phyloP scores from a whole-genome alignment of 1,140 invertebrate species.

The Drosophila eugracilis region DNA sequence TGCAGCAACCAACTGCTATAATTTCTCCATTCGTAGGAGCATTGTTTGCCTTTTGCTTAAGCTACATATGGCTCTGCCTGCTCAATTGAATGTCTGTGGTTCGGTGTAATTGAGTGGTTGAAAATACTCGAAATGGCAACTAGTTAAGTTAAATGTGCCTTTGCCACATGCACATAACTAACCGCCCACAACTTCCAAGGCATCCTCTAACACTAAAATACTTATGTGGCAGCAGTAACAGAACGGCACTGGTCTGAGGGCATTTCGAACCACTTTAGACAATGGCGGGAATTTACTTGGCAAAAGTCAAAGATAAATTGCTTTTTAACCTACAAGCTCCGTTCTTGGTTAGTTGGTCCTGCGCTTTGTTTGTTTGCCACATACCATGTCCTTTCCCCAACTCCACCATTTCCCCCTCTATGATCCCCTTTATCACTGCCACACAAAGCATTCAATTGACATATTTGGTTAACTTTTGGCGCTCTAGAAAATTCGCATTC shows the following conservation, averaged over 20 bases:
- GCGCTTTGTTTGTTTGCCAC: conserved; percentile 65
- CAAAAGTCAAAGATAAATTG: conserved; percentile 81
- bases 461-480: conserved; percentile 80
- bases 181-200: conserved; percentile 22
- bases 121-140: conserved; percentile 62
- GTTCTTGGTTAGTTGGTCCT: conserved; percentile 64
- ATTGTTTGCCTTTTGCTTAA: conserved; percentile 71
- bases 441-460: conserved; percentile 71
- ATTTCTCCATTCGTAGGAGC: conserved; percentile 22
- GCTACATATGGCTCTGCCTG: conserved; percentile 48
- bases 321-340: conserved; percentile 77
- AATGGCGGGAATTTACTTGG: conserved; percentile 75
- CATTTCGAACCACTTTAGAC: conserved; percentile 72
- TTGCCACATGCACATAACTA: conserved; percentile 37
- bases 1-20: conserved; percentile 16
- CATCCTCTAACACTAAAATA: conserved; percentile 15
- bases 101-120: conserved; percentile 75
- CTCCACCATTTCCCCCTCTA: background rate
- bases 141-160: conserved; percentile 59
- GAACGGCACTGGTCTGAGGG: conserved; percentile 1
- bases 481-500: conserved; percentile 59
- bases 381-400: conserved; percentile 22
- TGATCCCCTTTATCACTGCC: conserved; percentile 10
- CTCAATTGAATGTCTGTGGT: conserved; percentile 70
- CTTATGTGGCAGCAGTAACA: background rate